phyloP scores from a whole-genome alignment of 2,888 invertebrate species.

The Neoitamus cyanurus region DNA sequence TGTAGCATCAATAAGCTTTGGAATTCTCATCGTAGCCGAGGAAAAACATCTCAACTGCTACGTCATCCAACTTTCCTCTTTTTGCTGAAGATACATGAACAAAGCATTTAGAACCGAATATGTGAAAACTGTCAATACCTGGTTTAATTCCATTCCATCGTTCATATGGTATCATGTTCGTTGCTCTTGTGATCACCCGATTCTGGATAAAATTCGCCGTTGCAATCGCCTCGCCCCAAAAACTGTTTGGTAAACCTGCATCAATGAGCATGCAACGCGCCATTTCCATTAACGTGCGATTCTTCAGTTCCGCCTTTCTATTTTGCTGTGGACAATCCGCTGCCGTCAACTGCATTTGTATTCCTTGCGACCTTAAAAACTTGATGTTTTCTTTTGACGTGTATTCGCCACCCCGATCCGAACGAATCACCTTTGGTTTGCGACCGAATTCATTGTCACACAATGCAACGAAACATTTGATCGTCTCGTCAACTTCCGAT shows the following conservation, averaged over 20 bases:
- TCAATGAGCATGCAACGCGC: constrained; percentile 56
- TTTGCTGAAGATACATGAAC: constrained; percentile 52
- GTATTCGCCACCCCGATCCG: constrained; percentile 56
- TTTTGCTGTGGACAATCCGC: constrained; percentile 56
- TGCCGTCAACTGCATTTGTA: constrained; percentile 52
- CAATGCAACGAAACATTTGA: constrained; percentile 48
- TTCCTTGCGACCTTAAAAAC: constrained; percentile 55
- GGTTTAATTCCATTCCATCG: constrained; percentile 52
- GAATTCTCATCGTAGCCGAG: constrained; percentile 53
- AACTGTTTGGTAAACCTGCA: constrained; percentile 51
- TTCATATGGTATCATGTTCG: constrained; percentile 38
- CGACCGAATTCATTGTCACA: constrained; percentile 47
- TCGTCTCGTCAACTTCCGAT: constrained; percentile 47
- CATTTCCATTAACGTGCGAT: constrained; percentile 54
- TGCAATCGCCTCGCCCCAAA: constrained; percentile 50
- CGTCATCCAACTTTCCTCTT: constrained; percentile 52
- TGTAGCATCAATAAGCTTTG: constrained; percentile 54
- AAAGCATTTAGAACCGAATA: constrained; percentile 53
- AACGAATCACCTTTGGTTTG: constrained; percentile 48
- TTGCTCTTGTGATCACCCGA: constrained; percentile 47
- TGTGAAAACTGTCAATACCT: constrained; percentile 42
- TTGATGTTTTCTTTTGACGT: constrained; percentile 49
- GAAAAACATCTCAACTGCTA: constrained; percentile 52
- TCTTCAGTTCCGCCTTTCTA: constrained; percentile 55
- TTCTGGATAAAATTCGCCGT: constrained; percentile 52